Conservation (phyloP, 2,797 vertebrate genomes). For the Cygnus olor region DNA sequence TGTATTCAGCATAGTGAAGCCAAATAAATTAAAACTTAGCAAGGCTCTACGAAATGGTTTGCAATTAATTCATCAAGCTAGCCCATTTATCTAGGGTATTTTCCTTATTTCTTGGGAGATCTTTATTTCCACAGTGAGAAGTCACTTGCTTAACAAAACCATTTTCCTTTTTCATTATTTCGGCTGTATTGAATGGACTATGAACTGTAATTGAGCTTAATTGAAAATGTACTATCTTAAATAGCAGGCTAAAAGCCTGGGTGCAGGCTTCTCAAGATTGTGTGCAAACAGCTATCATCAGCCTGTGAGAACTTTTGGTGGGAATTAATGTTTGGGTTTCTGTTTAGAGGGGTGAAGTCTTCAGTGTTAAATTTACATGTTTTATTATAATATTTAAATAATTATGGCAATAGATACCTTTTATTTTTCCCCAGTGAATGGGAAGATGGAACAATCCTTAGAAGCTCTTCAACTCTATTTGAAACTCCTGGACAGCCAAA, state of each 20-base stretch:
- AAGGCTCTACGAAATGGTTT: neutral
- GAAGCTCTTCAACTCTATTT: slow-evolving; percentile 93
- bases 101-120: neutral
- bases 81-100: neutral
- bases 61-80: neutral
- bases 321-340: neutral
- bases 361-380: neutral
- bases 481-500: slow-evolving; percentile 91
- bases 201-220: neutral
- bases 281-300: neutral
- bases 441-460: slow-evolving; percentile 91
- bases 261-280: neutral
- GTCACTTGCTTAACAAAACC: neutral
- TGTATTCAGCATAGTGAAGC: neutral
- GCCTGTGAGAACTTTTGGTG: neutral
- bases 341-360: neutral
- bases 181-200: neutral
- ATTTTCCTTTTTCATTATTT: neutral
- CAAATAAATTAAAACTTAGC: neutral
- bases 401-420: neutral
- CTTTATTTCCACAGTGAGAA: neutral
- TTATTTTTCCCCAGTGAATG: slow-evolving; percentile 86
- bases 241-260: neutral
- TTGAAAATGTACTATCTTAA: neutral
- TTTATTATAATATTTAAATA: neutral